Evolutionary conservation across 1,140 invertebrate species (phyloP).

Genomic region (Maconellicoccus hirsutus): DNA sequence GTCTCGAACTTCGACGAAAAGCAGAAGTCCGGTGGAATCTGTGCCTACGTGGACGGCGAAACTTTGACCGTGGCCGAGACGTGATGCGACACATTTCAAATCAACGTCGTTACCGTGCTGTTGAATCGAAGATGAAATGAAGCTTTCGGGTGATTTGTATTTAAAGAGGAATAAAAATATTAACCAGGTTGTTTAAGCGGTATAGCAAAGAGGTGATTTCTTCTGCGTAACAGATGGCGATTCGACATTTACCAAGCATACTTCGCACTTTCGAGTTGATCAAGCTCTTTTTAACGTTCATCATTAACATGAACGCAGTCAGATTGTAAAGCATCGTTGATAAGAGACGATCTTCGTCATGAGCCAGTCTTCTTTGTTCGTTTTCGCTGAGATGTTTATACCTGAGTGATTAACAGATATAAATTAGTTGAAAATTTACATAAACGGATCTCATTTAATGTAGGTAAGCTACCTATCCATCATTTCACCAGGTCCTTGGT

Average conservation of each 20-base stretch:
- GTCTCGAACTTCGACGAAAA: conserved; percentile 96
- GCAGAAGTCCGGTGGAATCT: conserved; percentile 78
- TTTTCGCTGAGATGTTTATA: conserved; percentile 88
- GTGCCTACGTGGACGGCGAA: conserved; percentile 94
- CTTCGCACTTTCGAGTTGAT: conserved; percentile 85
- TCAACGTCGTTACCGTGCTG: conserved; percentile 96
- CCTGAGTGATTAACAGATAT: conserved; percentile 34
- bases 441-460: not conserved
- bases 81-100: conserved; percentile 78
- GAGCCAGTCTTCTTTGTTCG: conserved; percentile 89
- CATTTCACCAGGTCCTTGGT: conserved; percentile 97
- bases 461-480: conserved; percentile 70
- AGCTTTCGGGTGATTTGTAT: not conserved
- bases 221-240: conserved; percentile 92
- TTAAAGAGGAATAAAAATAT: conserved; percentile 32
- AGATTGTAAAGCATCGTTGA: conserved; percentile 94
- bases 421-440: not conserved
- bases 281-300: conserved; percentile 75
- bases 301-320: conserved; percentile 91
- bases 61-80: conserved; percentile 89
- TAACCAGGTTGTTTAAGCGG: conserved; percentile 86
- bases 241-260: conserved; percentile 93
- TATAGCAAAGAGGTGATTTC: conserved; percentile 95
- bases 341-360: conserved; percentile 93
- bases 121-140: not conserved